These are phyloP conservation scores for Leptinotarsa lineolata DNA, from an alignment of 1,140 invertebrate genomes.

Conservation along the genomic window DNA sequence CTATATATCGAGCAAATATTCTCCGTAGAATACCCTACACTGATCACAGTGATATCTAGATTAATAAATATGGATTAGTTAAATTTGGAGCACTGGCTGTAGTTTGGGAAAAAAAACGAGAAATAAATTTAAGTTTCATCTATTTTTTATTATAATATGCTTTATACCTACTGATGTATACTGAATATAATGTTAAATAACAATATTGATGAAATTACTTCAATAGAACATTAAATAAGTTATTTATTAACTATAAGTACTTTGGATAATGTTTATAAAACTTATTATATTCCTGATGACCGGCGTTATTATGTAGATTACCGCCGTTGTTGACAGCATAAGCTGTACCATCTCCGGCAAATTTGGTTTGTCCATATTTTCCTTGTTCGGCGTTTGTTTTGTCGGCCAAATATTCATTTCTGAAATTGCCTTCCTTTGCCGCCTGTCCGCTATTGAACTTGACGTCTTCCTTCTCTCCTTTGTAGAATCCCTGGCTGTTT, in stretches of 20 bases:
- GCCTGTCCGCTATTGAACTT: constrained; percentile 58
- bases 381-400: constrained; percentile 61
- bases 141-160: too few relatives aligned
- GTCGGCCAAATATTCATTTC: constrained; percentile 58
- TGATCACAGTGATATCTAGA: too few relatives aligned
- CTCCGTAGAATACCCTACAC: too few relatives aligned
- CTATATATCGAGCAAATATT: too few relatives aligned
- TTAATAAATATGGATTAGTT: too few relatives aligned
- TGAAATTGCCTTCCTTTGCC: constrained; percentile 61
- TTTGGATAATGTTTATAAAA: constrained; percentile 51
- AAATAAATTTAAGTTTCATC: too few relatives aligned
- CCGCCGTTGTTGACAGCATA: constrained; percentile 60
- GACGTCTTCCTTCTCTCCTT: constrained; percentile 59
- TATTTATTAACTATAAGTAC: not conserved
- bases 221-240: too few relatives aligned
- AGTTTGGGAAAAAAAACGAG: too few relatives aligned
- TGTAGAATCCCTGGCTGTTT: constrained; percentile 58
- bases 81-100: too few relatives aligned
- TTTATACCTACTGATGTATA: too few relatives aligned
- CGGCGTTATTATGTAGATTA: constrained; percentile 60
- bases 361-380: constrained; percentile 60
- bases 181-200: too few relatives aligned
- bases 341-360: constrained; percentile 59
- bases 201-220: too few relatives aligned
- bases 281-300: constrained; percentile 60